These are phyloP conservation scores for Puma concolor DNA, from an alignment of 2,113 vertebrate genomes.

Conservation along the genomic window DNA sequence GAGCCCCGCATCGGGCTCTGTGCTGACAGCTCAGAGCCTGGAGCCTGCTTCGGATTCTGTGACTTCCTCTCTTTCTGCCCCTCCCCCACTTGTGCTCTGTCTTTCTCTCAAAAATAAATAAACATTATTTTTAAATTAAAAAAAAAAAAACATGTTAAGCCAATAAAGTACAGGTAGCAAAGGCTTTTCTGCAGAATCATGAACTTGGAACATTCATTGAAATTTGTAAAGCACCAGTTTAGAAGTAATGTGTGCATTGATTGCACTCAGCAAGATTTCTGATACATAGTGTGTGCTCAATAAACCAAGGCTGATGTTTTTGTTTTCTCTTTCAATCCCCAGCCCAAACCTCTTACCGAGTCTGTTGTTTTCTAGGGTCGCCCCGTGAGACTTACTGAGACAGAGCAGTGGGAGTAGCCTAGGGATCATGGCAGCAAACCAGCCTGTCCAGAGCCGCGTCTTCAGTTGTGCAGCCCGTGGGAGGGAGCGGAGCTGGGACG, in stretches of 20 bases:
- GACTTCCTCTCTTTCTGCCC: no score
- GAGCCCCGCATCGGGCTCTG: no score
- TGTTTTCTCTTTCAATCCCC: not conserved
- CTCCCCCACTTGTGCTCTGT: no score
- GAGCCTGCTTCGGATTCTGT: no score
- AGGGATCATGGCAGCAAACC: not conserved
- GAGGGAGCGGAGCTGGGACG: not conserved
- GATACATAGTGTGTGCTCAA: accelerated
- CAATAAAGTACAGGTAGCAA: not conserved
- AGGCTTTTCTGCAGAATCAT: not conserved
- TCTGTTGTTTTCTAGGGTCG: accelerated
- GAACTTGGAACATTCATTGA: not conserved
- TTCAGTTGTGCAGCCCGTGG: not conserved
- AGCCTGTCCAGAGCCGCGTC: not conserved
- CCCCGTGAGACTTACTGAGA: not conserved
- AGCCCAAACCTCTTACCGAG: not conserved
- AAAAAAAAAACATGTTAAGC: not conserved
- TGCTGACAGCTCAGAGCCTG: no score
- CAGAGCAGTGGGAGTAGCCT: not conserved
- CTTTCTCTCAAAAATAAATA: no score
- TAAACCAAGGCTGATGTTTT: not conserved
- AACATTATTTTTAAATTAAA: no score
- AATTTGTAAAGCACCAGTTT: not conserved
- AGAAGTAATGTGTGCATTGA: accelerated
- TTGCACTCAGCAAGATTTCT: no score